Conservation (phyloP, 2,888 invertebrate species). For the Rotaria macrura region DNA sequence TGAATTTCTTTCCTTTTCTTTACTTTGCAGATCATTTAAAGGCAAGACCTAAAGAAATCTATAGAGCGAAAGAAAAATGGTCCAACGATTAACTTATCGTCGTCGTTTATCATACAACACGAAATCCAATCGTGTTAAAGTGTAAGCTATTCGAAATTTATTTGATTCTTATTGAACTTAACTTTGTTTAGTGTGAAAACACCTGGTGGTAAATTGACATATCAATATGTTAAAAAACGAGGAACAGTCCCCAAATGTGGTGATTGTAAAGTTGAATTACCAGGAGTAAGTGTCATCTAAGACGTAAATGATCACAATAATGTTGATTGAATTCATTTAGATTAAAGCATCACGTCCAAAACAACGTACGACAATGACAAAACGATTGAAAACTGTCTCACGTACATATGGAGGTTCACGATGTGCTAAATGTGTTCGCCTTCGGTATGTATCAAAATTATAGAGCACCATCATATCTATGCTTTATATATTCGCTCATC, state of each 20-base stretch:
- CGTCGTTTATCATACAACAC: constrained; percentile 98
- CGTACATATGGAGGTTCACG: constrained; percentile 92
- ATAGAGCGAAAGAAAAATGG: constrained; percentile 56
- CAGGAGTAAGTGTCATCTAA: constrained; percentile 57
- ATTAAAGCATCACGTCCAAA: constrained; percentile 86
- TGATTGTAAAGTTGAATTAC: constrained; percentile 80
- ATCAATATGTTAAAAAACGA: constrained; percentile 91
- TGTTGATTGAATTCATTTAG: constrained; percentile 40
- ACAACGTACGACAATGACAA: constrained; percentile 79
- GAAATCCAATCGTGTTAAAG: constrained; percentile 84
- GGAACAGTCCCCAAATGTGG: constrained; percentile 95
- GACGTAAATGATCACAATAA: neutral
- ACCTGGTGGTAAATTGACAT: constrained; percentile 76
- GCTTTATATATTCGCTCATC: too few relatives aligned
- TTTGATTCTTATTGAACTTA: neutral
- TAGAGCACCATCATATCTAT: too few relatives aligned
- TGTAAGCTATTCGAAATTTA: constrained; percentile 52
- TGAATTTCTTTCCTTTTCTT: neutral
- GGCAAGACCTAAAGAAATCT: too few relatives aligned
- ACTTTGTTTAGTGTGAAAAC: neutral
- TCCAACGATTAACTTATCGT: constrained; percentile 85
- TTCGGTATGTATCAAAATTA: constrained; percentile 10
- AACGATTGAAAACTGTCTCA: constrained; percentile 88
- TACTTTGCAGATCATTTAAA: neutral
- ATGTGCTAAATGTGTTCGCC: constrained; percentile 77